Evolutionary conservation across 2,888 invertebrate species (phyloP).

Genomic region (Scelioninae gen. 1): DNA sequence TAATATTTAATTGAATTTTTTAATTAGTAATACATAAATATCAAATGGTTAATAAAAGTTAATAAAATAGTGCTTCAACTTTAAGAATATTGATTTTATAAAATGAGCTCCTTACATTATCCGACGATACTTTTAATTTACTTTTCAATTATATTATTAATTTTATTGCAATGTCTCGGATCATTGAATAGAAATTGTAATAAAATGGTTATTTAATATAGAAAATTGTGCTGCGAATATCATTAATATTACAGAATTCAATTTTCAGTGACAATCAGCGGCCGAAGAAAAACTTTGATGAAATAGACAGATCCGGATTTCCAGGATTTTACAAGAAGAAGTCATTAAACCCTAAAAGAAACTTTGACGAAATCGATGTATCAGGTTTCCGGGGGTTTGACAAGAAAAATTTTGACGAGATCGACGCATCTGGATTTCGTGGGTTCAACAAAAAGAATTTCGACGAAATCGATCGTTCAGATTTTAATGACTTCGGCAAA

Average conservation of each 20-base stretch:
- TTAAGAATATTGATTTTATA: too few species aligned
- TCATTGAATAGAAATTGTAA: too few species aligned
- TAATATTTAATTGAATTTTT: too few species aligned
- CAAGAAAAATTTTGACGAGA: slow-evolving; percentile 73
- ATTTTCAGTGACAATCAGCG: slow-evolving; percentile 26
- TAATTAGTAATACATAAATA: too few species aligned
- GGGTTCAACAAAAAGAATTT: slow-evolving; percentile 77
- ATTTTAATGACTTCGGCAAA: slow-evolving; percentile 85
- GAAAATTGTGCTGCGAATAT: too few species aligned
- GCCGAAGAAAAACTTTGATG: slow-evolving; percentile 87
- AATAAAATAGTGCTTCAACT: too few species aligned
- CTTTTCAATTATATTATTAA: too few species aligned
- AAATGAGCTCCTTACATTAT: too few species aligned
- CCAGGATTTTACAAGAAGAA: slow-evolving; percentile 85
- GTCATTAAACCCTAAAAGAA: slow-evolving; percentile 79
- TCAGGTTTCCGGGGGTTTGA: slow-evolving; percentile 83
- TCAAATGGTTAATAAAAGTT: too few species aligned
- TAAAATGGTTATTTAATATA: too few species aligned
- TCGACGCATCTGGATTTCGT: slow-evolving; percentile 84
- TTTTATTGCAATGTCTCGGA: too few species aligned
- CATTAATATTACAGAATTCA: not conserved
- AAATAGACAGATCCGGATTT: slow-evolving; percentile 87
- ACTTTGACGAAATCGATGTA: slow-evolving; percentile 82
- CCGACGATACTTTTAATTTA: too few species aligned
- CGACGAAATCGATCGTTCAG: slow-evolving; percentile 68